These are phyloP conservation scores for Junonia oenone DNA, from an alignment of 2,888 invertebrate genomes.

Conservation along the genomic window DNA sequence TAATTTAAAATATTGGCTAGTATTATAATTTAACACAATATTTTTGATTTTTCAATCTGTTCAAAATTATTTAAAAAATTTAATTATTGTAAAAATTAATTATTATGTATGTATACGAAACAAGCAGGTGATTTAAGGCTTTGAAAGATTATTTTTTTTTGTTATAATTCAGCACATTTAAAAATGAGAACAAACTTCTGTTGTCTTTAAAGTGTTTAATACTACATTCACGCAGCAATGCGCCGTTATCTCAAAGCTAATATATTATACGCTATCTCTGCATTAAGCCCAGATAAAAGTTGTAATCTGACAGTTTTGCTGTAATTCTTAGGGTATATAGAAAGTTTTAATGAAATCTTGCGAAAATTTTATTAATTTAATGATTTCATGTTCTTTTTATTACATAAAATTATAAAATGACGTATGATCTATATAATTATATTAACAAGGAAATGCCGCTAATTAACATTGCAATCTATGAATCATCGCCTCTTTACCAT, in stretches of 20 bases:
- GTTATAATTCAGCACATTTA: background rate
- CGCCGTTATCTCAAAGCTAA: slow-evolving; percentile 36
- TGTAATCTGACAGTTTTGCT: slow-evolving; percentile 13
- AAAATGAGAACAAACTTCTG: background rate
- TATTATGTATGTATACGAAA: no score
- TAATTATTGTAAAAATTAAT: no score
- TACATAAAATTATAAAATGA: no score
- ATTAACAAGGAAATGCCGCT: no score
- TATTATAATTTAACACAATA: background rate
- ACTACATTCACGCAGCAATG: slow-evolving; percentile 3
- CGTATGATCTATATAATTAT: no score
- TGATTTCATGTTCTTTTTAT: background rate
- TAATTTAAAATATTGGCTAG: no score
- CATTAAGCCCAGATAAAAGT: slow-evolving; percentile 22
- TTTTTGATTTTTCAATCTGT: no score
- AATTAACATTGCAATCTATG: no score
- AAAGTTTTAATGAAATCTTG: background rate
- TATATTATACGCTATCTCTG: slow-evolving; percentile 23
- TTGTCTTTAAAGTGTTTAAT: background rate
- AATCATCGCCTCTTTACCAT: no score
- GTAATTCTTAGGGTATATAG: background rate
- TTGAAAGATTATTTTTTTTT: background rate
- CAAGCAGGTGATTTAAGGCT: no score
- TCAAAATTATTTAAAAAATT: no score
- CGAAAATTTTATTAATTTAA: background rate